These are phyloP conservation scores for Oncorhynchus mykiss DNA, from an alignment of 2,113 vertebrate genomes.

Conservation along the genomic window DNA sequence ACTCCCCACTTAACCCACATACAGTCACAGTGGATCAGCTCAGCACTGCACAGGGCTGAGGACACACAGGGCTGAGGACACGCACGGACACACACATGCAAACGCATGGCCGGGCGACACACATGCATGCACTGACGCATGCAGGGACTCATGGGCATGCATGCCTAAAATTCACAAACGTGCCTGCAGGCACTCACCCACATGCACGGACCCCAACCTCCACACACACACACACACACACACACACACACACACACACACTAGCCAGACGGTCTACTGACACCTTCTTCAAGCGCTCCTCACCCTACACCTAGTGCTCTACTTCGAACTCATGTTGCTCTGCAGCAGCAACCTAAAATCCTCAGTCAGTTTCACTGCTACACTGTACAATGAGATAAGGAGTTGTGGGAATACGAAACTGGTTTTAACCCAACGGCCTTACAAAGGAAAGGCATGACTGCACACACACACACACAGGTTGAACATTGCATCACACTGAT, in stretches of 20 bases:
- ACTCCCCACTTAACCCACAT: slow-evolving; percentile 32
- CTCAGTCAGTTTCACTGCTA: not conserved
- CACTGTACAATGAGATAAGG: slow-evolving; percentile 19
- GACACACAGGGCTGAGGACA: not conserved
- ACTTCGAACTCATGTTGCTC: not conserved
- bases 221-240: not conserved
- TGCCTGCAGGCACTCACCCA: not conserved
- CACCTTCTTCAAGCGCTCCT: slow-evolving; percentile 1
- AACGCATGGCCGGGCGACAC: not conserved
- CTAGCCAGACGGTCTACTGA: slow-evolving; percentile 7
- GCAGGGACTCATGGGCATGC: not conserved
- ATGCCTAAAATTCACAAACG: too few relatives aligned
- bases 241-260: slow-evolving; percentile 13
- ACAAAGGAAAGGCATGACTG: slow-evolving; percentile 40
- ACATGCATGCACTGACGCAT: slow-evolving; percentile 24
- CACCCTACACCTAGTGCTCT: not conserved
- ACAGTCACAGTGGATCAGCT: slow-evolving; percentile 22
- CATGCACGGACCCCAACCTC: not conserved
- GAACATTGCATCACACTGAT: slow-evolving; percentile 2
- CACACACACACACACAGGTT: slow-evolving; percentile 27
- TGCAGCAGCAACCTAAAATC: slow-evolving; percentile 5
- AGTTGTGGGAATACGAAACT: slow-evolving; percentile 39
- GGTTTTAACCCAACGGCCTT: slow-evolving; percentile 28
- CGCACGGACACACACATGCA: slow-evolving; percentile 14
- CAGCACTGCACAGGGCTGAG: slow-evolving; percentile 3